phyloP scores from a whole-genome alignment of 1,140 invertebrate genomes.

The Episyrphus balteatus region DNA sequence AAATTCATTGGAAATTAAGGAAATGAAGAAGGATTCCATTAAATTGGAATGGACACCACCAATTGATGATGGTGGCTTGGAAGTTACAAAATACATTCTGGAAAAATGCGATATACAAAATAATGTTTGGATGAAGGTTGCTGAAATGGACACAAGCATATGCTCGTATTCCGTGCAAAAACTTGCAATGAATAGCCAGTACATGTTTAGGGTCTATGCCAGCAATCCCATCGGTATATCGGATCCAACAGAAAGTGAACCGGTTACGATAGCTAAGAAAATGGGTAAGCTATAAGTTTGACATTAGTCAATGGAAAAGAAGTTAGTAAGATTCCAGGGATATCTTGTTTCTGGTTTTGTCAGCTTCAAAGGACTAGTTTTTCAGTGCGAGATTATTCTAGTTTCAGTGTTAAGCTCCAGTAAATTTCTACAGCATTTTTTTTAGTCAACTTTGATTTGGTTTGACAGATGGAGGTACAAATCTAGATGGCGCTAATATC shows the following conservation, averaged over 20 bases:
- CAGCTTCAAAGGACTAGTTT: too few relatives aligned
- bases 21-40: slow-evolving; percentile 60
- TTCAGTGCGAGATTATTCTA: too few relatives aligned
- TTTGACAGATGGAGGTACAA: too few relatives aligned
- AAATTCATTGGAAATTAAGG: slow-evolving; percentile 59
- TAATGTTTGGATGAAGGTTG: slow-evolving; percentile 62
- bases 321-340: too few relatives aligned
- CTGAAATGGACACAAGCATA: slow-evolving; percentile 61
- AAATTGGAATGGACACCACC: slow-evolving; percentile 74
- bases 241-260: slow-evolving; percentile 59
- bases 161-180: slow-evolving; percentile 62
- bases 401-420: too few relatives aligned
- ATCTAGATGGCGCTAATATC: too few relatives aligned
- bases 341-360: too few relatives aligned
- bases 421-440: too few relatives aligned
- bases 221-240: slow-evolving; percentile 70
- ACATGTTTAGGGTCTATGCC: slow-evolving; percentile 75
- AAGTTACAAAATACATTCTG: slow-evolving; percentile 66
- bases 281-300: slow-evolving; percentile 42
- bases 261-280: slow-evolving; percentile 50
- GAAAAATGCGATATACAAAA: slow-evolving; percentile 64
- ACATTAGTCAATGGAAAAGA: background rate
- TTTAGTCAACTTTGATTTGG: too few relatives aligned
- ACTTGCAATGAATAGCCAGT: slow-evolving; percentile 65
- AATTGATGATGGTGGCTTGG: slow-evolving; percentile 64